Base-by-base conservation (phyloP, 2,797 vertebrate species). In the Micromesistius poutassou region DNA sequence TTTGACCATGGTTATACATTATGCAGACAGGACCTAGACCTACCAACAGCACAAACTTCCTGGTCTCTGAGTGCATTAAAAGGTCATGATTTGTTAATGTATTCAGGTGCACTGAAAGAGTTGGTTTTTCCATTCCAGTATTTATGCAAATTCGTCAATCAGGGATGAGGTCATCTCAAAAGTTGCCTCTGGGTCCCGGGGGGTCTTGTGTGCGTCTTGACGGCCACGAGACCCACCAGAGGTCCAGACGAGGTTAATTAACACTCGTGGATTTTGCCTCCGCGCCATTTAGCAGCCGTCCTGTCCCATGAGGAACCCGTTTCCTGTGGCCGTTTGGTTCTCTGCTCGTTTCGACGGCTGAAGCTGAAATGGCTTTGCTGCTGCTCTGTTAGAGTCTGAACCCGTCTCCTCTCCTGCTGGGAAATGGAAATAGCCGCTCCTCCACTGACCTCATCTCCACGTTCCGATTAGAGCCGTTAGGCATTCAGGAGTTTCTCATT, bases 161-260 rank as follows among this genome's bases (percentile, higher is more conserved):
- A 82, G 62, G 71, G 74, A 85, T 89, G 35, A 73, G 72, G 72
- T n/a, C 3, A 73, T 68, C n/a, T 68, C n/a, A 55, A 50, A 75
- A 74, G 33, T 73, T 71, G 73, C 78, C 75, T 70, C 36, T 72
- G 62, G 30, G 35, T 76, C 82, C 77, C 82, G 77, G 12, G 40
- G 82, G 83, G 76, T 31, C 74, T 74, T 36, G 33, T 2, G 28
- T n/a, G 76, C 85, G 84, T 84, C 81, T 87, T 87, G 35, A 77
- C 81, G 71, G 2, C 78, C 81, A n/a, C n/a, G n/a, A n/a, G n/a
- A n/a, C n/a, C n/a, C n/a, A n/a, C 81, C 76, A 68, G 75, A 68
- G 80, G 82, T 77, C 79, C 74, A 78, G 80, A 79, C 83, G 83
- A 85, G 87, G 81, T 88, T 89, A 82, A 89, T 91, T 88, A 82